phyloP scores from a whole-genome alignment of 2,113 vertebrate genomes.

The Cryptotis parvus region DNA sequence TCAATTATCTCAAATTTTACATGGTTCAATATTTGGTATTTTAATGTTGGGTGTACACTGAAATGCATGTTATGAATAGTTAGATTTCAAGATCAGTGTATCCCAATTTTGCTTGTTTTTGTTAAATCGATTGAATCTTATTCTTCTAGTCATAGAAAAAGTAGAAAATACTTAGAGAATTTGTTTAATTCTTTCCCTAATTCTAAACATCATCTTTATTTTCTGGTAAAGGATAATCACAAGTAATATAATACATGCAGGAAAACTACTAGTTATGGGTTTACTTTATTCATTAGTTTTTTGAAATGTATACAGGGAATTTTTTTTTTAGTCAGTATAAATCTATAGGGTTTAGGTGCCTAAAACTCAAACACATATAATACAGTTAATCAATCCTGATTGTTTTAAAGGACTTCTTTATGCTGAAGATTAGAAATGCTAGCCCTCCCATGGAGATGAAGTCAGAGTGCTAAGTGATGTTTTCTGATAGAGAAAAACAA shows the following conservation, averaged over 20 bases:
- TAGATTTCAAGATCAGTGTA: conserved; percentile 25
- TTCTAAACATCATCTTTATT: conserved; percentile 37
- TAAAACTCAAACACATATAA: conserved; percentile 79
- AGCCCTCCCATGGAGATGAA: conserved; percentile 34
- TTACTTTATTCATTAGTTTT: conserved; percentile 57
- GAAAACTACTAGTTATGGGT: conserved; percentile 4
- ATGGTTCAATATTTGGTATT: conserved; percentile 67
- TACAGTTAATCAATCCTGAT: conserved; percentile 69
- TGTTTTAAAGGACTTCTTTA: conserved; percentile 58
- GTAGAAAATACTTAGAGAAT: not conserved
- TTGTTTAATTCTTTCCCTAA: conserved; percentile 15
- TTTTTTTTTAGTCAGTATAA: conserved; percentile 79
- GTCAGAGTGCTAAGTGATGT: conserved; percentile 66
- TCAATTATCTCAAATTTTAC: conserved; percentile 74
- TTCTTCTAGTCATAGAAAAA: not conserved
- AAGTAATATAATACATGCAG: not conserved
- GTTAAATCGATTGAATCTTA: conserved; percentile 43
- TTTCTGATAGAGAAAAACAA: conserved; percentile 35
- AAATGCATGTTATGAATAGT: conserved; percentile 22
- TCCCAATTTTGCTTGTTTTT: conserved; percentile 41
- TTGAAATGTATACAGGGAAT: conserved; percentile 60
- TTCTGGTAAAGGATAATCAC: conserved; percentile 17
- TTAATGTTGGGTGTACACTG: conserved; percentile 51
- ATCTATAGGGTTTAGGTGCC: conserved; percentile 76
- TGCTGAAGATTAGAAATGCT: conserved; percentile 59